Evolutionary conservation across 2,888 invertebrate genomes (phyloP).

Genomic region (Clanis bilineata): DNA sequence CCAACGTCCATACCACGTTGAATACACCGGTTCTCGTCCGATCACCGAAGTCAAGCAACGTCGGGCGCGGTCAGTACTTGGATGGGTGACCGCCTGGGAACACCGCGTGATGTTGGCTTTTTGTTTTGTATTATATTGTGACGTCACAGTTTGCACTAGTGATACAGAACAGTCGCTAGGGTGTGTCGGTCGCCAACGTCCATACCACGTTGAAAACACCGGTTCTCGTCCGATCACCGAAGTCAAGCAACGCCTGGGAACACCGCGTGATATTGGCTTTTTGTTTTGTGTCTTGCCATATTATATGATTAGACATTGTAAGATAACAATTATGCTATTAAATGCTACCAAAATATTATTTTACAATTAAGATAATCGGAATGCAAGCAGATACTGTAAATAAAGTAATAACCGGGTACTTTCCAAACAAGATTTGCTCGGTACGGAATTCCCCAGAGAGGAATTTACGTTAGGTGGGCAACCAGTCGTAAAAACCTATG

Average conservation of each 20-base stretch:
- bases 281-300: background rate
- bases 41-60: slow-evolving; percentile 79
- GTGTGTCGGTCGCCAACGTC: slow-evolving; percentile 48
- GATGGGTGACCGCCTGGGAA: slow-evolving; percentile 76
- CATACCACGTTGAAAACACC: slow-evolving; percentile 68
- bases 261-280: slow-evolving; percentile 42
- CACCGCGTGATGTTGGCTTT: slow-evolving; percentile 50
- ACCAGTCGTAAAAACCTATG: no score
- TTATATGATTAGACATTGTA: no score
- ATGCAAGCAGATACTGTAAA: no score
- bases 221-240: slow-evolving; percentile 76
- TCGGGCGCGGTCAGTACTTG: slow-evolving; percentile 77
- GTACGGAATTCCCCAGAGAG: no score
- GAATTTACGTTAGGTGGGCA: no score
- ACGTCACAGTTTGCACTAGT: background rate
- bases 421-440: no score
- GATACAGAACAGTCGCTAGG: background rate
- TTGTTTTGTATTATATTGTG: slow-evolving; percentile 10
- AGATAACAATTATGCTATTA: no score
- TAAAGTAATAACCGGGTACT: no score
- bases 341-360: no score
- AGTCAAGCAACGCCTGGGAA: slow-evolving; percentile 72
- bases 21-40: slow-evolving; percentile 73
- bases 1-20: slow-evolving; percentile 44
- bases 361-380: no score